Conservation (phyloP, 1,140 invertebrate species). For the Meloidogyne hapla region DNA sequence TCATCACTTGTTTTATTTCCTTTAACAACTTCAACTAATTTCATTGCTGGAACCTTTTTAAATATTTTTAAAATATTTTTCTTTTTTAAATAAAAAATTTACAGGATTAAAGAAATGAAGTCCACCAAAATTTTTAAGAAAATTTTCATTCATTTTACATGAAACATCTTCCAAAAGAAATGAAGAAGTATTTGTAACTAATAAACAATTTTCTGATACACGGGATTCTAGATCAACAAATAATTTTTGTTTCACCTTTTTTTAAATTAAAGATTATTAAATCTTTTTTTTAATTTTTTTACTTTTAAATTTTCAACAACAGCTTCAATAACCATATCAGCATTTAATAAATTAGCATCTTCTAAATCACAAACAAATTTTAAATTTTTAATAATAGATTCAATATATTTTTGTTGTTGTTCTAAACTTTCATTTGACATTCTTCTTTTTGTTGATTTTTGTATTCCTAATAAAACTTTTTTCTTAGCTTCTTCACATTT, state of each 20-base stretch:
- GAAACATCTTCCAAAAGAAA: slow-evolving; percentile 80
- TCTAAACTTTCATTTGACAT: slow-evolving; percentile 37
- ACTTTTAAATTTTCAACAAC: slow-evolving; percentile 60
- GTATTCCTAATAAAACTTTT: slow-evolving; percentile 46
- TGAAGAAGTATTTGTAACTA: slow-evolving; percentile 85
- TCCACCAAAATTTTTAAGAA: slow-evolving; percentile 73
- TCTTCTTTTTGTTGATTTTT: slow-evolving; percentile 46
- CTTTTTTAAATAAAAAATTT: not conserved
- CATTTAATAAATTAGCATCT: slow-evolving; percentile 42
- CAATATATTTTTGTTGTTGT: slow-evolving; percentile 41
- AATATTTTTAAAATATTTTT: no score
- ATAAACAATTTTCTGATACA: slow-evolving; percentile 64
- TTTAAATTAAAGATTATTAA: slow-evolving; percentile 31
- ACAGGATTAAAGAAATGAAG: slow-evolving; percentile 86
- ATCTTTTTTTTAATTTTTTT: slow-evolving; percentile 44
- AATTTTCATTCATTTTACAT: slow-evolving; percentile 65
- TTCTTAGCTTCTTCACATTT: slow-evolving; percentile 46
- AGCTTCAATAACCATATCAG: slow-evolving; percentile 57
- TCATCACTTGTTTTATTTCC: slow-evolving; percentile 71
- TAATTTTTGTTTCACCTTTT: slow-evolving; percentile 4
- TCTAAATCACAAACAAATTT: slow-evolving; percentile 38
- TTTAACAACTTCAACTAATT: slow-evolving; percentile 74
- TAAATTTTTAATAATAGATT: slow-evolving; percentile 30
- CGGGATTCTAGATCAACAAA: slow-evolving; percentile 2
- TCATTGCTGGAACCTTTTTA: slow-evolving; percentile 78